Base-by-base conservation (phyloP, 2,797 vertebrate species). In the Antennarius maculatus region DNA sequence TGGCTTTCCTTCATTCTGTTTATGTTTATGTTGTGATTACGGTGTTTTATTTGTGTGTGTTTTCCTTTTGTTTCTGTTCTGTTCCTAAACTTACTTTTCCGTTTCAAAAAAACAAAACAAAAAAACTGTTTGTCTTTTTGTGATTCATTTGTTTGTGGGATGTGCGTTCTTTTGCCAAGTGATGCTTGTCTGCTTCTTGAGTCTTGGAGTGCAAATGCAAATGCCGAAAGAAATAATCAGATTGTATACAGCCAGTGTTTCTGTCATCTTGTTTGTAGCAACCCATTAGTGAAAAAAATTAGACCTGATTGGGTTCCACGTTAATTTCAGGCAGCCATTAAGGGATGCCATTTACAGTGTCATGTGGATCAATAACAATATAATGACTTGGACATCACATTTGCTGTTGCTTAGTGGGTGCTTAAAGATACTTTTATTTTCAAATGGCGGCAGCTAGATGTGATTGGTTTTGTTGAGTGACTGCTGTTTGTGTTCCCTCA, bases 181-280 rank as follows among this genome's bases (percentile, higher is more conserved):
- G 92, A 93, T 91, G 92, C 83, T 92, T 92, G 94, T 84, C 82
- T 94, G 89, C 94, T 92, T 91, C 72, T 93, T 92, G 93, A 92
- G 66, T 93, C 94, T 93, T 93, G 79, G 69, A 89, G 81, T 89
- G 76, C 86, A 86, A 85, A 86, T 85, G 77, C 75, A 81, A 86
- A 88, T 85, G 86, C 82, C 68, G 77, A 90, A 91, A 84, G 83
- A 86, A 87, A 88, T 83, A 81, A 77, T 83, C 69, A 81, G 81
- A 91, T 86, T 89, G 82, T 81, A 73, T 79, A 77, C 90, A 93
- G 93, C 89, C 89, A 87, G 92, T 92, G 90, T 93, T 93, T 92
- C 93, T 92, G 90, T 88, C 91, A 92, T 94, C 86, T 83, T 75
- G 82, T 89, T 86, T 82, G 67, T 62, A 83, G 79, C 61, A 50